Percentiles rank a stretch among this genome's conserved stretches.
phyloP scores from a whole-genome alignment of 2,113 vertebrate species.

The Spheniscus mendiculus region DNA sequence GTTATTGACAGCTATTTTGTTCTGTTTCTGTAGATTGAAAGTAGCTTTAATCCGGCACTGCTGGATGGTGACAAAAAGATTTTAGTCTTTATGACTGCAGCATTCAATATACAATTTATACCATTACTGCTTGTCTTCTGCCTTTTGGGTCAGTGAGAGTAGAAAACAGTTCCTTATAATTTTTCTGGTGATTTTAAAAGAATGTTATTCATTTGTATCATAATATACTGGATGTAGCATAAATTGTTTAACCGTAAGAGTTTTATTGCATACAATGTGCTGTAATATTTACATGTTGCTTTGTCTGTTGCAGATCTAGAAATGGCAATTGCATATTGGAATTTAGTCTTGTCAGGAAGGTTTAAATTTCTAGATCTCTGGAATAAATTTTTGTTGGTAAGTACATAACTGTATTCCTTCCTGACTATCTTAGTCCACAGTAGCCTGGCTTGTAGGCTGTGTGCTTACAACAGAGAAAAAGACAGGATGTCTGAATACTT shows the following conservation, averaged over 20 bases:
- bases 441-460: neutral
- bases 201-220: neutral
- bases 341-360: constrained; percentile 91
- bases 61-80: neutral
- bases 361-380: constrained; percentile 98
- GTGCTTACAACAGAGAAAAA: neutral
- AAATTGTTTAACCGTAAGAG: neutral
- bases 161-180: neutral
- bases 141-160: neutral
- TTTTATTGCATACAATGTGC: neutral
- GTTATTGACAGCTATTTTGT: neutral
- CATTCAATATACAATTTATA: neutral
- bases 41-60: neutral
- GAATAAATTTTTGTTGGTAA: constrained; percentile 96
- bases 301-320: constrained; percentile 87
- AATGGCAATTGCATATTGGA: constrained; percentile 97
- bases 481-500: neutral
- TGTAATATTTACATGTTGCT: neutral
- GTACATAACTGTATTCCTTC: neutral
- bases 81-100: neutral
- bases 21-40: neutral
- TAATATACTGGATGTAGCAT: neutral
- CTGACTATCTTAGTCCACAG: neutral
- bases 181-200: neutral
- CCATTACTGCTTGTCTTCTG: neutral